These are phyloP conservation scores for Amblyraja radiata DNA, from an alignment of 2,797 vertebrate species.

Conservation along the genomic window DNA sequence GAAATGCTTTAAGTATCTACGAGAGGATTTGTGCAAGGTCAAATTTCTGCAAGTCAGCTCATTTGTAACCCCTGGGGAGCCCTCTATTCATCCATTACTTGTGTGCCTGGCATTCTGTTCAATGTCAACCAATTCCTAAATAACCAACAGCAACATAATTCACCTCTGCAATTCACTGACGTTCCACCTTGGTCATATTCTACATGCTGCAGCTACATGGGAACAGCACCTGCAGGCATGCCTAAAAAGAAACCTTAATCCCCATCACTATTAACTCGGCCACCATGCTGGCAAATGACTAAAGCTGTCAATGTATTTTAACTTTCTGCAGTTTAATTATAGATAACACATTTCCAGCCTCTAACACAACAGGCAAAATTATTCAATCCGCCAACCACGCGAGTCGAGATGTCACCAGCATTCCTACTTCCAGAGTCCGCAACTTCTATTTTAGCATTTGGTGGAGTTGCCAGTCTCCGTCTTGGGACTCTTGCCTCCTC, in stretches of 20 bases:
- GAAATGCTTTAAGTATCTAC: no score
- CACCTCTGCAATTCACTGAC: background rate
- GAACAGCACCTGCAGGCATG: background rate
- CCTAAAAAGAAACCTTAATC: background rate
- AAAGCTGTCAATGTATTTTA: background rate
- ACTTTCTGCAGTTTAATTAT: background rate
- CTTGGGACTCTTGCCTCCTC: no score
- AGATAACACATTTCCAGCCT: no score
- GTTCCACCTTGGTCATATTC: background rate
- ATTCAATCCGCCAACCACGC: no score
- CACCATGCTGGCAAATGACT: background rate
- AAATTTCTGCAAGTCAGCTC: no score
- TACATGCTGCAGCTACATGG: background rate
- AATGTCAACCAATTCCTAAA: background rate
- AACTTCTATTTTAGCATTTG: no score
- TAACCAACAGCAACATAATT: background rate
- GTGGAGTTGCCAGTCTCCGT: no score
- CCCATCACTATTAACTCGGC: background rate
- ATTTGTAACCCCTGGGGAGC: background rate
- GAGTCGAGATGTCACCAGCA: no score
- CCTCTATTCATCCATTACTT: background rate
- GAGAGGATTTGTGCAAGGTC: no score
- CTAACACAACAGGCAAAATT: no score
- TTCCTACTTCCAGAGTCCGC: no score
- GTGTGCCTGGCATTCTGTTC: background rate